A percentile compares a stretch with the other conserved stretches of the same genome.
These are phyloP conservation scores for Solenopsis invicta DNA, from an alignment of 1,140 invertebrate species.

Conservation along the genomic window DNA sequence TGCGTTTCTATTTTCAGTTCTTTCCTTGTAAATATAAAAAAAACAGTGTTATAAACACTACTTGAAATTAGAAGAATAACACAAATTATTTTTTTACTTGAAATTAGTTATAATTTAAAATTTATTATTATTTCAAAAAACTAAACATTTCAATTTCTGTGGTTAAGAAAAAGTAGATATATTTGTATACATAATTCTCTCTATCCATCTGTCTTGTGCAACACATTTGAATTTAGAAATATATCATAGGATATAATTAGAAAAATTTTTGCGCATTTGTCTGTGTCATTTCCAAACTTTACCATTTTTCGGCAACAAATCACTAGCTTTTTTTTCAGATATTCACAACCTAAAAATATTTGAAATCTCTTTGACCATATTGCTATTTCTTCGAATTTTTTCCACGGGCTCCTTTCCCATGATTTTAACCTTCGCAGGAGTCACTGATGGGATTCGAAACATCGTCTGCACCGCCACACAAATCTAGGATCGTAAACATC, in stretches of 20 bases:
- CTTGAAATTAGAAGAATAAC: no score
- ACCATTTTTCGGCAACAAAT: not conserved
- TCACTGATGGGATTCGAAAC: slow-evolving; percentile 37
- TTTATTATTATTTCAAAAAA: no score
- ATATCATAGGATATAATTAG: not conserved
- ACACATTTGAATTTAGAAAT: no score
- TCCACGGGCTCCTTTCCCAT: not conserved
- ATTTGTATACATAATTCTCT: not conserved
- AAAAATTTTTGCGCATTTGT: not conserved
- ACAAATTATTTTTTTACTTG: no score
- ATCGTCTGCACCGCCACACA: slow-evolving; percentile 77
- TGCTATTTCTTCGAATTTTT: not conserved
- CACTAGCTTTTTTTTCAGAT: not conserved
- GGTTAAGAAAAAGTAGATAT: no score
- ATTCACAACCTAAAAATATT: not conserved
- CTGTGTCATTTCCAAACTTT: not conserved
- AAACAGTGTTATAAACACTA: no score
- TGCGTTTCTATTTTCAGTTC: no score
- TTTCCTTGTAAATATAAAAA: no score
- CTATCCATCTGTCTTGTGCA: not conserved
- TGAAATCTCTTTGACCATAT: not conserved
- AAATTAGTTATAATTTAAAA: no score
- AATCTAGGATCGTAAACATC: slow-evolving; percentile 76
- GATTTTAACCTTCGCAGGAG: not conserved
- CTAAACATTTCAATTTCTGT: no score